phyloP scores from a whole-genome alignment of 1,140 invertebrate species.

The Steinernema khuongi region DNA sequence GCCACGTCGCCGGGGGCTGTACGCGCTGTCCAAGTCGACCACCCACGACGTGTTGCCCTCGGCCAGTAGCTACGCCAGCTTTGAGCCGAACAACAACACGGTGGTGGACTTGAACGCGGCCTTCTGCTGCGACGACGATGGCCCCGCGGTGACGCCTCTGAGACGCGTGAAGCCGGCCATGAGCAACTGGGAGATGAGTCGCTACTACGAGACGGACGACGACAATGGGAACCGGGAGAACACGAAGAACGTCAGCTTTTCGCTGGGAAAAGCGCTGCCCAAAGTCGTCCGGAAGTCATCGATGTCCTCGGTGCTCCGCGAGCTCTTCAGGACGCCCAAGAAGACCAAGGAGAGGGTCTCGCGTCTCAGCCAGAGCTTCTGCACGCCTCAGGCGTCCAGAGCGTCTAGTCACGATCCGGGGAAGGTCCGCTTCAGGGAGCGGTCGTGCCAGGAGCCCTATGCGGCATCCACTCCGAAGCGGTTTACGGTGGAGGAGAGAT shows the following conservation, averaged over 20 bases:
- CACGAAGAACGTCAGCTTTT: slow-evolving; percentile 2
- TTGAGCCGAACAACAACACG: not conserved
- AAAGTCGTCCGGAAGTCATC: not conserved
- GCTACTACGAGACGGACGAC: slow-evolving; percentile 2
- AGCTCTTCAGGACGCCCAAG: not conserved
- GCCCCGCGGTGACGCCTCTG: not conserved
- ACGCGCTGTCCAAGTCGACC: slow-evolving; percentile 4
- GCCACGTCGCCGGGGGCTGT: not conserved
- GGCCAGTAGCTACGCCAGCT: slow-evolving; percentile 1
- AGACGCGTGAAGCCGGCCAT: not conserved
- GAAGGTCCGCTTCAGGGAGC: not conserved
- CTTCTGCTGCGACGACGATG: not conserved
- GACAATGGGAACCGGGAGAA: not conserved
- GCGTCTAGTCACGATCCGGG: not conserved
- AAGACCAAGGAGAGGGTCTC: not conserved
- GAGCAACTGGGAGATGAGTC: slow-evolving; percentile 2
- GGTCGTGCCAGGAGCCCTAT: slow-evolving; percentile 1
- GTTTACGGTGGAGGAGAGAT: not conserved
- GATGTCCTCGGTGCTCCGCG: not conserved
- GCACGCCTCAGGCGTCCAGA: not conserved
- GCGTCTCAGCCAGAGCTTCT: not conserved
- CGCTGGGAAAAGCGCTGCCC: not conserved
- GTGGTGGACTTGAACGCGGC: slow-evolving; percentile 6
- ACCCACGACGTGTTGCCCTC: not conserved
- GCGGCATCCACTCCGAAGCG: not conserved